phyloP scores from a whole-genome alignment of 2,113 vertebrate species.

The Aplodontia rufa region DNA sequence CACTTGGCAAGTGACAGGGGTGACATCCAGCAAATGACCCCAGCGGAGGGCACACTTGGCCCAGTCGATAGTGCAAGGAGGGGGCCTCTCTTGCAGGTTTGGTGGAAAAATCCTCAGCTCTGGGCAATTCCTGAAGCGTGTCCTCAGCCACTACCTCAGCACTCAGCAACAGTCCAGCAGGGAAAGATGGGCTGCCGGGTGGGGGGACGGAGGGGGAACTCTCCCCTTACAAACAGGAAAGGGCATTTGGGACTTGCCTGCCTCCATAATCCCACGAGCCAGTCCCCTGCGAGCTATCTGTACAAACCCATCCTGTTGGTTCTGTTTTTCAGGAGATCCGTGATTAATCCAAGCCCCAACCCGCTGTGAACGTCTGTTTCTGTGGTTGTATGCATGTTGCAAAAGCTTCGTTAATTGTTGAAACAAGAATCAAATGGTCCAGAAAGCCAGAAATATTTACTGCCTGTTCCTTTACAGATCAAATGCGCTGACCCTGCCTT shows the following conservation, averaged over 20 bases:
- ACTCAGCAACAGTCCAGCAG: neutral
- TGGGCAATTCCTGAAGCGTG: neutral
- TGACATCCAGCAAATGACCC: accelerated
- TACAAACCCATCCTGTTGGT: no score
- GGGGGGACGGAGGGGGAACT: accelerated
- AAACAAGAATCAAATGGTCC: neutral
- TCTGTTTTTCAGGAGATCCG: neutral
- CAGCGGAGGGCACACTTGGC: accelerated
- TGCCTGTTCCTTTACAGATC: neutral
- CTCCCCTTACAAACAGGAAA: neutral
- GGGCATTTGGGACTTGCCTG: neutral
- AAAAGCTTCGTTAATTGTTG: neutral
- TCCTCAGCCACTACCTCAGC: neutral
- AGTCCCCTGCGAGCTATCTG: neutral
- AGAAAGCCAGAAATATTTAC: neutral
- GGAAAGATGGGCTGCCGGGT: neutral
- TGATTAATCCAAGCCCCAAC: accelerated
- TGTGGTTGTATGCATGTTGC: no score
- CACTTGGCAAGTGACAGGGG: accelerated
- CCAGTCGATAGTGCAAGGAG: accelerated
- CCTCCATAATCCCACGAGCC: neutral
- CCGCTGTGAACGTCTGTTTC: accelerated
- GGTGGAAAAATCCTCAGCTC: neutral
- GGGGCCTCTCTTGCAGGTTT: accelerated
- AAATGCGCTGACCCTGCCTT: neutral